A percentile compares a stretch with the other conserved stretches of the same genome.
These are phyloP conservation scores for Thomomys bottae DNA, from an alignment of 2,113 vertebrate genomes.

Conservation along the genomic window DNA sequence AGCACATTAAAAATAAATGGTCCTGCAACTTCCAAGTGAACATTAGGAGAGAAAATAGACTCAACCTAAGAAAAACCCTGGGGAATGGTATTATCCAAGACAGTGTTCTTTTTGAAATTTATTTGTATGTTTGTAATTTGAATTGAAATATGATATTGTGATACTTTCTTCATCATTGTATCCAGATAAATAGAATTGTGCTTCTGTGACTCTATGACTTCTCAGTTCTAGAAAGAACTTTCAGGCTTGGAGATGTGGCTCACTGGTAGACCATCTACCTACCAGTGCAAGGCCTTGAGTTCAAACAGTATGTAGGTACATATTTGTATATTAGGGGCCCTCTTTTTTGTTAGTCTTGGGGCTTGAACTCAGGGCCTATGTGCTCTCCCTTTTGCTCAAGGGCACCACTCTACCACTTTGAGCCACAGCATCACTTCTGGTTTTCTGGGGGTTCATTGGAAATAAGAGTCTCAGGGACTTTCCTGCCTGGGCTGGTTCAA, in stretches of 20 bases:
- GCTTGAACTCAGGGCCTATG: too few species aligned
- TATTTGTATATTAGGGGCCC: neutral
- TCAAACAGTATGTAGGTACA: slow-evolving; percentile 41
- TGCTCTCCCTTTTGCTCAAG: too few species aligned
- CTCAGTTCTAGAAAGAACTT: slow-evolving; percentile 32
- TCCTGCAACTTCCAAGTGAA: neutral
- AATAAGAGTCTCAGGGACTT: too few species aligned
- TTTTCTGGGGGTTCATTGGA: too few species aligned
- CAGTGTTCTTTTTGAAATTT: neutral
- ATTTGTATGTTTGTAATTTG: neutral
- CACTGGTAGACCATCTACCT: too few species aligned
- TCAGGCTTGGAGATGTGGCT: neutral
- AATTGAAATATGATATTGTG: slow-evolving; percentile 9
- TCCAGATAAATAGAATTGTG: neutral
- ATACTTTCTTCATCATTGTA: neutral
- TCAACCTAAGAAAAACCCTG: too few species aligned
- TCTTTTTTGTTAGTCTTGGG: too few species aligned
- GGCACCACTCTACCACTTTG: too few species aligned
- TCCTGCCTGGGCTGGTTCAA: too few species aligned
- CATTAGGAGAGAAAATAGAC: slow-evolving; percentile 6
- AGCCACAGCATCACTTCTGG: too few species aligned
- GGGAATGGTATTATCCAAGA: neutral
- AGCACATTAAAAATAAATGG: slow-evolving; percentile 23
- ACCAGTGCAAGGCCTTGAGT: too few species aligned
- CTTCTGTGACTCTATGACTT: neutral